Evolutionary conservation across 2,888 invertebrate species (phyloP).

Genomic region (Brachycybe producta): DNA sequence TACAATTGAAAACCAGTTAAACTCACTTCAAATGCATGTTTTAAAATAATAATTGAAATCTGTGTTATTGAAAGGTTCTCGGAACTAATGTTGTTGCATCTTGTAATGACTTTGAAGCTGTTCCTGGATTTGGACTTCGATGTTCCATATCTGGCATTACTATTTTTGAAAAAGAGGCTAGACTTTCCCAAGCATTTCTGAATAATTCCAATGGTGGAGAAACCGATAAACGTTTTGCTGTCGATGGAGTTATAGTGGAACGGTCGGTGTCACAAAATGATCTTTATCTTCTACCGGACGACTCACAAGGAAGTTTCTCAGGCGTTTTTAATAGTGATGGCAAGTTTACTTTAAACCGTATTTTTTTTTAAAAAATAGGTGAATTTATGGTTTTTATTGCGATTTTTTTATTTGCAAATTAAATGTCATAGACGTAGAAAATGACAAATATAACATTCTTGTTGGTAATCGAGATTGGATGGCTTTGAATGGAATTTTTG

Average conservation of each 20-base stretch:
- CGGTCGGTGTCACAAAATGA: too few species aligned
- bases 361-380: too few species aligned
- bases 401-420: too few species aligned
- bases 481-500: conserved; percentile 34
- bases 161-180: background rate
- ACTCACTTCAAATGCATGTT: background rate
- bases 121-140: conserved; percentile 35
- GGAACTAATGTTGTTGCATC: conserved; percentile 29
- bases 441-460: conserved; percentile 28
- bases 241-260: conserved; percentile 1
- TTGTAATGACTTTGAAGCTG: conserved; percentile 30
- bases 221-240: background rate
- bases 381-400: too few species aligned
- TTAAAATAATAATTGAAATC: background rate
- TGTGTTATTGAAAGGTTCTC: conserved; percentile 30
- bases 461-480: conserved; percentile 41
- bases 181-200: background rate
- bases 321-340: background rate
- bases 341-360: background rate
- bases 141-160: conserved; percentile 31
- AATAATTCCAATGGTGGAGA: too few species aligned
- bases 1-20: too few species aligned
- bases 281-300: too few species aligned
- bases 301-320: too few species aligned
- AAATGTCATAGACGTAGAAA: background rate